A percentile compares a stretch with the other conserved stretches of the same genome.
phyloP scores from a whole-genome alignment of 2,888 invertebrate genomes.

The Cataglyphis cursor region DNA sequence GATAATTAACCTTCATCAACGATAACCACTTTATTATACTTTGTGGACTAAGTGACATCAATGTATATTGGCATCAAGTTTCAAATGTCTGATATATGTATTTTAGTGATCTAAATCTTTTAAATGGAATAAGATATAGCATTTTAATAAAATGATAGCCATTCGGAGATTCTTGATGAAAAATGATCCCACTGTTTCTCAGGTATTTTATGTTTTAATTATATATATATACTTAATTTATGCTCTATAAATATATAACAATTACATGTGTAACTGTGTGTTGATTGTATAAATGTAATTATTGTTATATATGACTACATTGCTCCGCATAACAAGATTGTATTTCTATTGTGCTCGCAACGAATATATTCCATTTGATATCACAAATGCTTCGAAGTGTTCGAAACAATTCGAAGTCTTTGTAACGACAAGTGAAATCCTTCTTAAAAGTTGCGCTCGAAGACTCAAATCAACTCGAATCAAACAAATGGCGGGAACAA shows the following conservation, averaged over 20 bases:
- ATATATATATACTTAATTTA: not conserved
- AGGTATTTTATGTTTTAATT: slow-evolving; percentile 60
- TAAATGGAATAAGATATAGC: not conserved
- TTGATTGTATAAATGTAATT: not conserved
- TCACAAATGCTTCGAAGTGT: not conserved
- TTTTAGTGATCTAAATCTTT: not conserved
- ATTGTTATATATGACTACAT: not conserved
- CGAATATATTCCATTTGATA: not conserved
- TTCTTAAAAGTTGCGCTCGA: not conserved
- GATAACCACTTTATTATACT: slow-evolving; percentile 22
- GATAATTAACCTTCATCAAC: not conserved
- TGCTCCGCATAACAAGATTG: not conserved
- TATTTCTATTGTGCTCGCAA: not conserved
- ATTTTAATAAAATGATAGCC: slow-evolving; percentile 3
- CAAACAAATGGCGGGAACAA: slow-evolving; percentile 16
- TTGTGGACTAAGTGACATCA: not conserved
- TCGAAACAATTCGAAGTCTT: not conserved
- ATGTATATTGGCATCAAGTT: slow-evolving; percentile 15
- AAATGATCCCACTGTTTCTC: slow-evolving; percentile 25
- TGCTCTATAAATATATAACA: slow-evolving; percentile 6
- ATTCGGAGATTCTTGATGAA: slow-evolving; percentile 42
- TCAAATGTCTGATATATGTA: not conserved
- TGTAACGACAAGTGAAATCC: not conserved
- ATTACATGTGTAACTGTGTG: no score
- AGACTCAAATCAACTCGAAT: not conserved